phyloP scores from a whole-genome alignment of 1,140 invertebrate species.

The Melitaea cinxia region DNA sequence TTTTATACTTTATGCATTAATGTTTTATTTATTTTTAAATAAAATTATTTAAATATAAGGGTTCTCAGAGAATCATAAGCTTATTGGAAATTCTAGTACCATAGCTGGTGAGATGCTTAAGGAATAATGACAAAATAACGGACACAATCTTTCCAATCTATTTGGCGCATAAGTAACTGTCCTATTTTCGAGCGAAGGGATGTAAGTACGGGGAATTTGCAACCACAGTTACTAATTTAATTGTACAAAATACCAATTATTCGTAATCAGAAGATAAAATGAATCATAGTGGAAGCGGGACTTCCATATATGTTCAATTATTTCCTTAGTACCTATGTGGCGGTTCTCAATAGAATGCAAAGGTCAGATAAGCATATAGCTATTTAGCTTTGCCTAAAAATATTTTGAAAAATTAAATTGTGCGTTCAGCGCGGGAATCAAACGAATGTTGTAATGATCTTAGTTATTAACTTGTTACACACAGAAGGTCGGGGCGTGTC shows the following conservation, averaged over 20 bases:
- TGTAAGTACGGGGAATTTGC: slow-evolving; percentile 32
- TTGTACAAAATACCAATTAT: slow-evolving; percentile 33
- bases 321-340: slow-evolving; percentile 5
- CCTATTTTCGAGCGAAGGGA: slow-evolving; percentile 33
- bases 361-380: slow-evolving; percentile 4
- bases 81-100: slow-evolving; percentile 48
- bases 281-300: slow-evolving; percentile 34
- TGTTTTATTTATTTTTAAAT: neutral
- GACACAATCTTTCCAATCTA: slow-evolving; percentile 39
- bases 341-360: slow-evolving; percentile 1
- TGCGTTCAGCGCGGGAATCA: neutral
- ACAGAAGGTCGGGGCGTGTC: no score
- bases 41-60: slow-evolving; percentile 18
- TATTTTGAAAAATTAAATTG: neutral
- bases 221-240: slow-evolving; percentile 27
- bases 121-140: slow-evolving; percentile 52
- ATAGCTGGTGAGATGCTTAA: slow-evolving; percentile 45
- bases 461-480: no score
- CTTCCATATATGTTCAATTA: slow-evolving; percentile 13
- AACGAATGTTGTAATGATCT: no score
- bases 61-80: slow-evolving; percentile 35
- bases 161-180: slow-evolving; percentile 43
- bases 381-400: neutral
- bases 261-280: slow-evolving; percentile 33
- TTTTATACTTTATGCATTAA: slow-evolving; percentile 6